Base-by-base conservation (phyloP, 2,113 vertebrate genomes). In the Hepsetus odoe region DNA sequence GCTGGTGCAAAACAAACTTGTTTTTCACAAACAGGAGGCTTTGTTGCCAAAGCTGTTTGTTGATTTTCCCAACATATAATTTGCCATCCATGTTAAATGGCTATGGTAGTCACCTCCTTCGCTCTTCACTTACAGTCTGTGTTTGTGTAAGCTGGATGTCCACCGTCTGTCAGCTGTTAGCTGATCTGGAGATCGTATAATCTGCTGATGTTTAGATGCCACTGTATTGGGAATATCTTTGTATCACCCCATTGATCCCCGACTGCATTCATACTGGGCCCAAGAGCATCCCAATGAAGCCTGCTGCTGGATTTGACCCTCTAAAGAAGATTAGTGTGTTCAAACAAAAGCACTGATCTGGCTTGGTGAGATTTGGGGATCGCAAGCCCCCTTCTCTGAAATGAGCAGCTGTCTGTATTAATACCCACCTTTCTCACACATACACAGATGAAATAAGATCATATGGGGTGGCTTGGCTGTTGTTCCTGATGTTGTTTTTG, bases 331-430 rank as follows among this genome's bases (percentile, higher is more conserved):
- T 68, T 76, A 68, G 32, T 32, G 62, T 76, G 49, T 30, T 32
- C 58, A 67, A 30, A 40, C 62, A 56, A 32, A 35, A 67, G 49
- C 49, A 38, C 33, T 56, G 44, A 76, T 76, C 61, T 62, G 28
- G 11, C 61, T 55, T 35, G 28, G 59, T n/a, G 62, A 51, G 59
- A 64, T 75, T 35, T 64, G 62, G 49, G 56, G 32, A 32, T 22
- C 35, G 40, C 65, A 76, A 6, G 53, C 59, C 73, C 59, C 59
- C 32, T 22, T 16, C 62, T 65, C 61, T 53, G 44, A 65, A 64
- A 75, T 51, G 74, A 76, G 74, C 33, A 76, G 74, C 46, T 76
- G 62, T 56, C 62, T 75, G 10, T 32, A 64, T 32, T 74, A 75
- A 65, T 51, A 51, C 42, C 61, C 12, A 62, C 59, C 61, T 64